phyloP scores from a whole-genome alignment of 1,140 invertebrate species.

The Acromyrmex echinatior region DNA sequence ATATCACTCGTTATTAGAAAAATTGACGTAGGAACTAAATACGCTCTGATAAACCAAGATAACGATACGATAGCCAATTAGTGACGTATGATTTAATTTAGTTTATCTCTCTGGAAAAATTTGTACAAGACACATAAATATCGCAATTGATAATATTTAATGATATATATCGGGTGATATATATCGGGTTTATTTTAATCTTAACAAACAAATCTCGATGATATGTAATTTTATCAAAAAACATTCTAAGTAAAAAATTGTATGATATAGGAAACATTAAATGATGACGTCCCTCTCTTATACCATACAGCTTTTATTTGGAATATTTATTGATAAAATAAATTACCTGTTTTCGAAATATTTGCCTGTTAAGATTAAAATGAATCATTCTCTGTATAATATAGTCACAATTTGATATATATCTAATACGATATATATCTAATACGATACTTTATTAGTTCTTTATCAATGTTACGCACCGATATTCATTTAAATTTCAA shows the following conservation, averaged over 20 bases:
- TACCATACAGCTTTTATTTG: too few species aligned
- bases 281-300: too few species aligned
- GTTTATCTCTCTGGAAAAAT: neutral
- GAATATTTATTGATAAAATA: too few species aligned
- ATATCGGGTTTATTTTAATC: too few species aligned
- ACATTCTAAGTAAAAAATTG: too few species aligned
- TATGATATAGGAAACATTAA: too few species aligned
- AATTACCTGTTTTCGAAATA: too few species aligned
- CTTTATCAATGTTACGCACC: neutral
- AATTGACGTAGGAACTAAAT: neutral
- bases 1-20: neutral
- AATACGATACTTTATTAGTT: neutral
- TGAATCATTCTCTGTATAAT: neutral
- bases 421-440: neutral
- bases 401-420: neutral
- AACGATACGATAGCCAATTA: neutral
- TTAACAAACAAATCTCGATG: too few species aligned
- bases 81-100: neutral
- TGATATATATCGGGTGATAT: neutral
- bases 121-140: neutral
- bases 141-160: slow-evolving; percentile 10
- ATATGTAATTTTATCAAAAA: too few species aligned
- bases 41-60: neutral
- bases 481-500: slow-evolving; percentile 30
- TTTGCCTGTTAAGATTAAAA: too few species aligned